Evolutionary conservation across 1,140 invertebrate genomes (phyloP).

Genomic region (Papilio aristodemus): DNA sequence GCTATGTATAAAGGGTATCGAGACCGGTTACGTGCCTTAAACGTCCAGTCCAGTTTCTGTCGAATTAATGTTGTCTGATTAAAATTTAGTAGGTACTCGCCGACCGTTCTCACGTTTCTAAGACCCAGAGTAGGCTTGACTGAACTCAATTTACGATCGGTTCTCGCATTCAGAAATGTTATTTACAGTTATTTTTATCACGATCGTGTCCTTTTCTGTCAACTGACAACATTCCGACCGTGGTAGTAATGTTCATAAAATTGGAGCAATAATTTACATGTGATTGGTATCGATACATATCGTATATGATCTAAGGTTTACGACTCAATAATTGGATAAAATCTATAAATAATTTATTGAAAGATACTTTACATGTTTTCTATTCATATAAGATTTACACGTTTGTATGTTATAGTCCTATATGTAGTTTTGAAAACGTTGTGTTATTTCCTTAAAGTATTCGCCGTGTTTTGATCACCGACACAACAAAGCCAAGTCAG

Average conservation of each 20-base stretch:
- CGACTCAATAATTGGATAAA: too few species aligned
- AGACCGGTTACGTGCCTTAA: constrained; percentile 26
- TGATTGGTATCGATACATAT: not conserved
- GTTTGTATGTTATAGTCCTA: too few species aligned
- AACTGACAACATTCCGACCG: constrained; percentile 14
- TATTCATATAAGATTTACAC: too few species aligned
- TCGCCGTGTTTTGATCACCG: not conserved
- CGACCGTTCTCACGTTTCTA: constrained; percentile 30
- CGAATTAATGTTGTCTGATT: constrained; percentile 26
- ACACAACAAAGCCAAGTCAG: not conserved
- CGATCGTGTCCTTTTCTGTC: constrained; percentile 8
- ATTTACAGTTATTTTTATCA: constrained; percentile 16
- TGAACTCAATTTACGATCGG: constrained; percentile 10
- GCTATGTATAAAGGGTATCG: constrained; percentile 25
- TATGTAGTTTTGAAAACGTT: not conserved
- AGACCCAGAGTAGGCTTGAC: constrained; percentile 13
- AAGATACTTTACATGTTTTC: too few species aligned
- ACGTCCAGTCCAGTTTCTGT: constrained; percentile 23
- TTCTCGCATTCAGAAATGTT: constrained; percentile 23
- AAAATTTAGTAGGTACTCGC: constrained; percentile 18
- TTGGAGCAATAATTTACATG: not conserved
- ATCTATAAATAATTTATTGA: too few species aligned
- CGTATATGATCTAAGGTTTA: not conserved
- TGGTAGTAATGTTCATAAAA: not conserved
- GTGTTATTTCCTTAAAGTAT: not conserved